Conservation (phyloP, 2,797 vertebrate species). For the Clamator glandarius region DNA sequence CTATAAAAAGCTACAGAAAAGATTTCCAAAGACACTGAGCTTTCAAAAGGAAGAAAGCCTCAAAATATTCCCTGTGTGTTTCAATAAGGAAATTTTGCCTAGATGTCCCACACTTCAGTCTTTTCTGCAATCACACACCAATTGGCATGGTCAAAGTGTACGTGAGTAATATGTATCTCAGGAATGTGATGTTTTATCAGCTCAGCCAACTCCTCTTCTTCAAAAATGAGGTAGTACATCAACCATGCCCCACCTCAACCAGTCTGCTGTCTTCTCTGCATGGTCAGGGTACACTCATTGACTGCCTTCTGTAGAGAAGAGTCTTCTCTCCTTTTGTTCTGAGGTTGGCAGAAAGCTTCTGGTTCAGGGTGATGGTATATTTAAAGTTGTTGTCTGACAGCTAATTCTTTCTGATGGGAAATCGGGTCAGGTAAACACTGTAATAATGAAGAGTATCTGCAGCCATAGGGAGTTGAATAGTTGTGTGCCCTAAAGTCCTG, state of each 20-base stretch:
- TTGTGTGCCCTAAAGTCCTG: constrained; percentile 24
- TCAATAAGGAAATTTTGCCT: neutral
- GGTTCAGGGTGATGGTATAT: constrained; percentile 30
- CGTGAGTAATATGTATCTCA: constrained; percentile 77
- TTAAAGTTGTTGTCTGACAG: constrained; percentile 45
- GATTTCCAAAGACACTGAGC: neutral
- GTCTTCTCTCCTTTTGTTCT: neutral
- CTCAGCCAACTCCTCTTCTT: constrained; percentile 79
- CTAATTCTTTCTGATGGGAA: constrained; percentile 71
- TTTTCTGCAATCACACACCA: constrained; percentile 81
- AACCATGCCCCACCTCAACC: constrained; percentile 70
- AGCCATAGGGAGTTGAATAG: constrained; percentile 21
- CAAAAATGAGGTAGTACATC: constrained; percentile 81
- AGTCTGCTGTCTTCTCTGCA: neutral
- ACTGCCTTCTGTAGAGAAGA: neutral
- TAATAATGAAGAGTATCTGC: constrained; percentile 71
- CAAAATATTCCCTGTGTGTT: neutral
- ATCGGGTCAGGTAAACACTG: constrained; percentile 83
- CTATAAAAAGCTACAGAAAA: constrained; percentile 38
- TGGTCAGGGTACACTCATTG: neutral
- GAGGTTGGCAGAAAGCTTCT: constrained; percentile 11
- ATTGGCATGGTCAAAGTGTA: constrained; percentile 81
- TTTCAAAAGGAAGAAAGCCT: constrained; percentile 28
- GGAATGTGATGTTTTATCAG: constrained; percentile 74
- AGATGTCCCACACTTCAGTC: constrained; percentile 72